Base-by-base conservation (phyloP, 2,113 vertebrate genomes). In the Plestiodon gilberti region DNA sequence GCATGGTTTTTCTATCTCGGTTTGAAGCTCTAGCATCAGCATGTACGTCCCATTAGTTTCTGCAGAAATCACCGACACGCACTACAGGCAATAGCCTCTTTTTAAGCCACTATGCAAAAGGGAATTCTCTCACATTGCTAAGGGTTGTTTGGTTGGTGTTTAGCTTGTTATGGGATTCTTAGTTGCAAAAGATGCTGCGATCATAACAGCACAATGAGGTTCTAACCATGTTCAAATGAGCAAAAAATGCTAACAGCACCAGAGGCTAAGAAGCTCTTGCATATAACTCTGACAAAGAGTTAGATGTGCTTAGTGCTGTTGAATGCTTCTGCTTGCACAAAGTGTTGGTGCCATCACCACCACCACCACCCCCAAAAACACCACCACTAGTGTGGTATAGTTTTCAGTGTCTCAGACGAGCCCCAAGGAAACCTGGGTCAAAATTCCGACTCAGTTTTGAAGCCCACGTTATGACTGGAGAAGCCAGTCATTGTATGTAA, bases 101-200 rank as follows among this genome's bases (percentile, higher is more conserved):
- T 90, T 88, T 85, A 89, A 89, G 73, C 7, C 17, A 28, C 17
- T 55, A 88, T 43, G 75, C 38, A 43, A 86, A 76, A 74, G 74
- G 81, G 2, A 90, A 91, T 89, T 89, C 85, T 93, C 79, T 85
- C 87, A 84, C 78, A 38, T 86, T 0, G 0, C 35, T 87, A 8
- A 28, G 0, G 6, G 8, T 77, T 89, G 84, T 15, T 13, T n/a
- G 20, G 9, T 84, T 0, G 0, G n/a, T 88, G 20, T 70, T 57
- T 30, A 78, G 78, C 30, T 52, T 85, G 88, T 88, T 74, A 89
- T 52, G 14, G 83, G 33, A 90, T 1, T 52, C 77, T 67, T 65
- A 82, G 79, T 71, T 33, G 40, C 59, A 80, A 48, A 87, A 84
- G 62, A 79, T 78, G 2, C 38, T 80, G 64, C 13, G 62, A 70